Evolutionary conservation across 2,797 vertebrate genomes (phyloP).

Genomic region (Hippoglossus hippoglossus): DNA sequence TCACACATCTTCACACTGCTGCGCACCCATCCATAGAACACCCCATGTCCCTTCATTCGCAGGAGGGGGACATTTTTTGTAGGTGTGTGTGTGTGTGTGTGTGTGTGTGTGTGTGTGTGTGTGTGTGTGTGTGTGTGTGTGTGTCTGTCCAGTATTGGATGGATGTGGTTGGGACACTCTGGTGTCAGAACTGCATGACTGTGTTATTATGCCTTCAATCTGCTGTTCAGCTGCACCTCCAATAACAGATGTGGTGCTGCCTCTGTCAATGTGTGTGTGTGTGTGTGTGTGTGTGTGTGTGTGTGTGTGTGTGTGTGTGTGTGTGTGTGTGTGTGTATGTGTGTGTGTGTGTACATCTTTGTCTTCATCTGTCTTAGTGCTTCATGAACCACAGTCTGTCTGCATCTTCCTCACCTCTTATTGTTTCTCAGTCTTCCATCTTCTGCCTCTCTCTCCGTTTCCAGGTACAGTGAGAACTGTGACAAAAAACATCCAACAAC

Average conservation of each 20-base stretch:
- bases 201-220: constrained; percentile 49
- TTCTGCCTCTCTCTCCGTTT: background rate
- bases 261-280: constrained; percentile 13
- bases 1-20: constrained; percentile 44
- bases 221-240: constrained; percentile 32
- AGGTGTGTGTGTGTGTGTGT: background rate
- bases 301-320: constrained; percentile 9
- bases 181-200: constrained; percentile 46
- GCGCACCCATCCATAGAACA: constrained; percentile 45
- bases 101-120: background rate
- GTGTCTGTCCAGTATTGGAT: constrained; percentile 3
- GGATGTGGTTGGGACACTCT: constrained; percentile 41
- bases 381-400: background rate
- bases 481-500: background rate
- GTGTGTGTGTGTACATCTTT: constrained; percentile 2
- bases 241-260: constrained; percentile 35
- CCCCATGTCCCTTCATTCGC: constrained; percentile 34
- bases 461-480: background rate
- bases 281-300: background rate
- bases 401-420: background rate
- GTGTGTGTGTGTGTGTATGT: constrained; percentile 14
- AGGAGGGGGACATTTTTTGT: background rate
- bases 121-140: constrained; percentile 13
- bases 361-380: constrained; percentile 29
- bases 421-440: background rate